A percentile compares a stretch with the other conserved stretches of the same genome.
Conservation (phyloP, 1,140 invertebrate genomes). For the Panonychus citri region DNA sequence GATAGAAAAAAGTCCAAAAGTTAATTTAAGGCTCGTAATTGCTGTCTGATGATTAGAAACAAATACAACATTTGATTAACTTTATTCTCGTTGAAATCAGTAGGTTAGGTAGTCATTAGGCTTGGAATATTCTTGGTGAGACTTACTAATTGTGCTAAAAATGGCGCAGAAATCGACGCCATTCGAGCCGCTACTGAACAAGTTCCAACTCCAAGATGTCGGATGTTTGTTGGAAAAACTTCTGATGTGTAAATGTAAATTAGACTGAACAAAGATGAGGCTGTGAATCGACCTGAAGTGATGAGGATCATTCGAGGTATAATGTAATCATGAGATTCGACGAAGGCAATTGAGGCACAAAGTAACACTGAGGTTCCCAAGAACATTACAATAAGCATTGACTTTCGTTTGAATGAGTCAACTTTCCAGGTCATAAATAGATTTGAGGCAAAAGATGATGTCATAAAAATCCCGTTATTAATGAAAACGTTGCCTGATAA, state of each 20-base stretch:
- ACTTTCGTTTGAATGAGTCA: background rate
- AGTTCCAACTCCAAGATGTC: conserved; percentile 20
- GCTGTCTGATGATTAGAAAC: background rate
- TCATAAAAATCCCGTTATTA: background rate
- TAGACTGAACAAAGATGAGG: conserved; percentile 50
- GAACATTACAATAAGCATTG: background rate
- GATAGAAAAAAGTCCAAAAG: background rate
- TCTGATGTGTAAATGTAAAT: conserved; percentile 58
- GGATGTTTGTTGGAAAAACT: conserved; percentile 43
- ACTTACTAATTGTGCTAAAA: conserved; percentile 29
- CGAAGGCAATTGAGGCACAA: background rate
- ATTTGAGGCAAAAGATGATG: background rate
- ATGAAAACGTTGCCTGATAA: background rate
- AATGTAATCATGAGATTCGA: background rate
- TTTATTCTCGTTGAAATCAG: background rate
- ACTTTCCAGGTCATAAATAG: background rate
- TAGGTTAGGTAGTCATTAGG: too few species aligned
- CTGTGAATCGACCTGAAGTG: conserved; percentile 56
- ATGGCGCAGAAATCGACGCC: conserved; percentile 21
- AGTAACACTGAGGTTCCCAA: background rate
- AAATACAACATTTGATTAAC: background rate
- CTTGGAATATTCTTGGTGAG: background rate
- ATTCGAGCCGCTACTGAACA: conserved; percentile 20
- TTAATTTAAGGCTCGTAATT: background rate
- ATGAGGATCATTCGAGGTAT: conserved; percentile 39